Percentiles rank a stretch among this genome's conserved stretches.
phyloP scores from a whole-genome alignment of 2,888 invertebrate genomes.

The Sarcophaga subvicina region DNA sequence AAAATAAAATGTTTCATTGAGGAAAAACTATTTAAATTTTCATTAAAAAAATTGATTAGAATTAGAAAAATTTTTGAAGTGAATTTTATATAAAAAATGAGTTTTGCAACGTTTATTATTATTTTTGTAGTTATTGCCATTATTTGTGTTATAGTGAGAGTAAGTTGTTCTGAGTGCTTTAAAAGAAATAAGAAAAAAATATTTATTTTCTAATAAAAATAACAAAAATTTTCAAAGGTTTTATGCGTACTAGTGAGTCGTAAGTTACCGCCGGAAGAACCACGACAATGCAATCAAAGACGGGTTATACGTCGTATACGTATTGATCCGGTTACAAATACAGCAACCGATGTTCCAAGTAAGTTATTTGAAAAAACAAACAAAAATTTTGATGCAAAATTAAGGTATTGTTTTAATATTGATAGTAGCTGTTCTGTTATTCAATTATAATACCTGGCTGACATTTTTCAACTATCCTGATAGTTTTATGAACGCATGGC shows the following conservation, averaged over 20 bases:
- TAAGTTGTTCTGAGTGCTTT: conserved; percentile 32
- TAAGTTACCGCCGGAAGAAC: background rate
- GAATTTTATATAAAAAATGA: conserved; percentile 11
- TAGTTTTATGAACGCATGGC: no score
- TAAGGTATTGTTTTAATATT: no score
- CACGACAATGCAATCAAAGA: background rate
- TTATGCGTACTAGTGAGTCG: conserved; percentile 49
- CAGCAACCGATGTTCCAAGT: conserved; percentile 3
- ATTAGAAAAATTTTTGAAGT: background rate
- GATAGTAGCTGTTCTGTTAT: no score
- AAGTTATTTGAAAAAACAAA: conserved; percentile 16
- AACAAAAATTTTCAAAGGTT: conserved; percentile 44
- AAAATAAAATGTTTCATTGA: no score
- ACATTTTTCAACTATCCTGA: no score
- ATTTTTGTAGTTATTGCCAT: conserved; percentile 29
- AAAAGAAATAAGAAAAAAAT: background rate
- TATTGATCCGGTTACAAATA: conserved; percentile 29
- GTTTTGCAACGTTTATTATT: conserved; percentile 20
- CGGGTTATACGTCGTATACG: conserved; percentile 43
- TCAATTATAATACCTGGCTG: no score
- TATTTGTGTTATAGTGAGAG: conserved; percentile 32
- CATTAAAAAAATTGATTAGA: background rate
- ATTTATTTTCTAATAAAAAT: background rate
- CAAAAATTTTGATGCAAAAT: no score
- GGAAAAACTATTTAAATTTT: no score